phyloP scores from a whole-genome alignment of 2,113 vertebrate genomes.

The Chamaea fasciata region DNA sequence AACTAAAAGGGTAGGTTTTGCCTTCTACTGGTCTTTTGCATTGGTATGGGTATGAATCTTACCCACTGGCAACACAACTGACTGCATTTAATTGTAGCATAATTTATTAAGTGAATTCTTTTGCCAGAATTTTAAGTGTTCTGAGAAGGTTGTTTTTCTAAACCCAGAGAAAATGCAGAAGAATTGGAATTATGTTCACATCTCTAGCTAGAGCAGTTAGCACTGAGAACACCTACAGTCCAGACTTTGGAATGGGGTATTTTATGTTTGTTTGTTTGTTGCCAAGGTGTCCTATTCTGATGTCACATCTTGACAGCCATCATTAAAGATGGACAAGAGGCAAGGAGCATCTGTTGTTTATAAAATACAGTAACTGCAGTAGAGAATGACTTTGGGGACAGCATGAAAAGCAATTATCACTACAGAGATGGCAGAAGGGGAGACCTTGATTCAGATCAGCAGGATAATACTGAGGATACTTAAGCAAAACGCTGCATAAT shows the following conservation, averaged over 20 bases:
- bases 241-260: not conserved
- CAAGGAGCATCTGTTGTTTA: not conserved
- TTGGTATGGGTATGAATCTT: not conserved
- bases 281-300: not conserved
- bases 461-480: not conserved
- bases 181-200: not conserved
- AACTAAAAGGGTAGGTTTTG: not conserved
- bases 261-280: not conserved
- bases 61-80: not conserved
- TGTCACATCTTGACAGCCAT: not conserved
- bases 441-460: not conserved
- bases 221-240: not conserved
- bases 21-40: not conserved
- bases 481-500: not conserved
- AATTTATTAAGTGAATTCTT: not conserved
- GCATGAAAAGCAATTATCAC: not conserved
- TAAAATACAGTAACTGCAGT: not conserved
- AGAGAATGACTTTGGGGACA: not conserved
- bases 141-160: not conserved
- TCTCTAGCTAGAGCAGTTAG: not conserved
- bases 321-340: conserved; percentile 1
- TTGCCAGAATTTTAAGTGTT: not conserved
- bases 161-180: not conserved
- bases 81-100: not conserved
- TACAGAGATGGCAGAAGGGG: not conserved